phyloP scores from a whole-genome alignment of 1,140 invertebrate species.

The Drosophila setifemur region DNA sequence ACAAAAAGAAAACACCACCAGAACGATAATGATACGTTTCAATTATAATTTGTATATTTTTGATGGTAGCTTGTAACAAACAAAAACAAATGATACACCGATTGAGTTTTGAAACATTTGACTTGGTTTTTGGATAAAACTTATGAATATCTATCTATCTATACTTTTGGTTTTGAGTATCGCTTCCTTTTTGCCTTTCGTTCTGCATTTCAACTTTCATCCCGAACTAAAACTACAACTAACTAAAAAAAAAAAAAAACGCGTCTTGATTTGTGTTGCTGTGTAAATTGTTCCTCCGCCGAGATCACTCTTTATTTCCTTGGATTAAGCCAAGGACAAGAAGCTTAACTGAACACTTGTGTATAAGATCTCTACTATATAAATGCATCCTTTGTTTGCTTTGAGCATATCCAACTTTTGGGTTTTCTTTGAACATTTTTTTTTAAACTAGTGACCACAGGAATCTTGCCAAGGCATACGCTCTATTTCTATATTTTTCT shows the following conservation, averaged over 20 bases:
- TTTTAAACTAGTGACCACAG: conserved; percentile 19
- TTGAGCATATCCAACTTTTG: conserved; percentile 4
- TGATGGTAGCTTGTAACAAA: conserved; percentile 68
- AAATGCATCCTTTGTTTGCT: conserved; percentile 46
- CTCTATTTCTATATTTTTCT: conserved; percentile 10
- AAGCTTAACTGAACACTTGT: conserved; percentile 45
- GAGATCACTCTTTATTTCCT: conserved; percentile 21
- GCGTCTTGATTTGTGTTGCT: conserved; percentile 36
- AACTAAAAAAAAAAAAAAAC: no score
- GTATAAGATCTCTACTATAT: conserved; percentile 32
- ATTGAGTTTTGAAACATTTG: conserved; percentile 61
- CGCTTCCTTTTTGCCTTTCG: conserved; percentile 34
- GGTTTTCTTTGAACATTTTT: not conserved
- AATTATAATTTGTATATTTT: conserved; percentile 45
- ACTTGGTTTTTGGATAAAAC: conserved; percentile 66
- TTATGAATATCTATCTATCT: conserved; percentile 22
- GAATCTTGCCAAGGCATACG: conserved; percentile 15
- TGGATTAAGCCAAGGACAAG: no score
- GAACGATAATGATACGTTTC: conserved; percentile 49
- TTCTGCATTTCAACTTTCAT: conserved; percentile 41
- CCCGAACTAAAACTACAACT: conserved; percentile 28
- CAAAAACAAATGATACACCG: no score
- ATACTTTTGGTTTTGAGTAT: conserved; percentile 43
- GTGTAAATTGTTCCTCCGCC: conserved; percentile 30
- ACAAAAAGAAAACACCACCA: conserved; percentile 42